Base-by-base conservation (phyloP, 2,888 invertebrate species). In the Tanypteryx hageni region DNA sequence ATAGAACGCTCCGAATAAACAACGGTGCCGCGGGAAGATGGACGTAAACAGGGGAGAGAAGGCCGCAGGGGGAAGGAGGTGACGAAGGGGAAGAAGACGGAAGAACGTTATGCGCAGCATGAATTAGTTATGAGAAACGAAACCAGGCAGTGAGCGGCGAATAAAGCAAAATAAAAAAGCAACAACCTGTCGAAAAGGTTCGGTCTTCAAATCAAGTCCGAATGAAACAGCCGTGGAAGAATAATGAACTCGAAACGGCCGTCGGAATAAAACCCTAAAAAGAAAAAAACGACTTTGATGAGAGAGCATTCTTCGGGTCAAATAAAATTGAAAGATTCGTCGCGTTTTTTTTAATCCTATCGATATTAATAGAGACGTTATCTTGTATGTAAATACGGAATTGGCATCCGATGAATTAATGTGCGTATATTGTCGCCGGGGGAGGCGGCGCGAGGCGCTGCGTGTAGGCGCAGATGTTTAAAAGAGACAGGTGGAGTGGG, bases 281-380 rank as follows among this genome's bases (percentile, higher is more conserved):
- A 76, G 22, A 4, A 76, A 76, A 76, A 76, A 76, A 76, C 27
- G 22, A 76, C 18, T 44, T 27, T 14, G 27, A 76, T 9, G 27
- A 44, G 44, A 44, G 11, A 76, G 22, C 22, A 27, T 27, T 22
- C 22, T 64, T 64, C 64, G 16, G 64, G 22, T 76, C 13, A 76
- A 76, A 76, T 27, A 14, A 27, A 76, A 27, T 27, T 76, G 76
- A 76, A 27, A 76, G 27, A 27, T 22, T 10, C 22, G 27, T 27
- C 76, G 76, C 27, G 27, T 27, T 76, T 76, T 13, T 76, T 22
- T 3, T 3, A 76, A 76, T 76, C 76, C 76, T 44, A 27, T 76
- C 27, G 76, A 76, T 76, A 27, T 76, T 76, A 76, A 76, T 76
- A 27, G 76, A 76, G 76, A 76, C 76, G 76, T 76, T 22, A 76